Evolutionary conservation across 1,140 invertebrate genomes (phyloP).

Genomic region (Bombus pyrosoma): DNA sequence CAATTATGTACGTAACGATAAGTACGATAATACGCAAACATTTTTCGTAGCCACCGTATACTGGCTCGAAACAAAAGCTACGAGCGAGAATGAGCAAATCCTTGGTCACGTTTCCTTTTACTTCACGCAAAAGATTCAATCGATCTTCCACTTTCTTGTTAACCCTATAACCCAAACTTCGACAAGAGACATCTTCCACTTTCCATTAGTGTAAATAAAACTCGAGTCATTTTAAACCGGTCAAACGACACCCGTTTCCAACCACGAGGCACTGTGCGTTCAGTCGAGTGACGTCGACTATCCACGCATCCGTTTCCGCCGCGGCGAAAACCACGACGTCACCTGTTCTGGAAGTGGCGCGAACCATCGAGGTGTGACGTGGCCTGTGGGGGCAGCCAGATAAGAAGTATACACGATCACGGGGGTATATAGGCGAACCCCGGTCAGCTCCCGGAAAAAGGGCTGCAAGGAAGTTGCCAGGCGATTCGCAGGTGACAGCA

Average conservation of each 20-base stretch:
- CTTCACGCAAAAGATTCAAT: background rate
- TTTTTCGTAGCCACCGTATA: too few species aligned
- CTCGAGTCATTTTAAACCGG: background rate
- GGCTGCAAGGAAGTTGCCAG: slow-evolving; percentile 54
- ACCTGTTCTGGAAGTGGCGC: slow-evolving; percentile 57
- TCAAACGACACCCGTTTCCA: background rate
- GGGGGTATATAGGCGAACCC: background rate
- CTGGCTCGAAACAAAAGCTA: too few species aligned
- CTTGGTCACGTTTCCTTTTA: background rate
- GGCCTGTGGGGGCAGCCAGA: slow-evolving; percentile 51
- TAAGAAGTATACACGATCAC: slow-evolving; percentile 53
- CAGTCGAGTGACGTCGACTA: slow-evolving; percentile 33
- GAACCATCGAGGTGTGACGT: slow-evolving; percentile 60
- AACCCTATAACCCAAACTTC: background rate
- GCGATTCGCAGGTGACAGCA: slow-evolving; percentile 65
- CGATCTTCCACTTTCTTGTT: background rate
- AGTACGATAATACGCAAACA: too few species aligned
- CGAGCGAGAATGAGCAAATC: background rate
- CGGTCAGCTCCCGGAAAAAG: slow-evolving; percentile 47
- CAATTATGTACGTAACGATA: too few species aligned
- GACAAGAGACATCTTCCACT: background rate
- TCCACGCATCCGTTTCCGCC: slow-evolving; percentile 62
- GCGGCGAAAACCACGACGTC: slow-evolving; percentile 59
- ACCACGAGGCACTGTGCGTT: slow-evolving; percentile 11
- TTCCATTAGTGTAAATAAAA: background rate